Conservation (phyloP, 2,888 invertebrate species). For the Drosophila helvetica region DNA sequence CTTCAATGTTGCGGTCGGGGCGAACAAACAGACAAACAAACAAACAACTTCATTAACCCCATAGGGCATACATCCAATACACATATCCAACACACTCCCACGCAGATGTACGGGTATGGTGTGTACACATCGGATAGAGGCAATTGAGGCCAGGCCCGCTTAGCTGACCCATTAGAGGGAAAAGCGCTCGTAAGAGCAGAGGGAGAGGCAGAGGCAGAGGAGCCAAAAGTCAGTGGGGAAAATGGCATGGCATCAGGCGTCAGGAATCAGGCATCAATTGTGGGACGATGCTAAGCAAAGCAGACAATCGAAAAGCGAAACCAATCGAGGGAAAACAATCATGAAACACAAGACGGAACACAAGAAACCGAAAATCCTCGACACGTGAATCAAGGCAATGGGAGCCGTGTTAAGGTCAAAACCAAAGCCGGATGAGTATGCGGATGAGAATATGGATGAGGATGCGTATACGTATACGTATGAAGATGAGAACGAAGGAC, state of each 20-base stretch:
- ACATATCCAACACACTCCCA: conserved; percentile 28
- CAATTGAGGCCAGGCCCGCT: conserved; percentile 53
- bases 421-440: conserved; percentile 1
- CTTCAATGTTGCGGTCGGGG: conserved; percentile 38
- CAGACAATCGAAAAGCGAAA: conserved; percentile 62
- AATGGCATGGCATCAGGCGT: conserved; percentile 38
- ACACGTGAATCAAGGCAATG: conserved; percentile 45
- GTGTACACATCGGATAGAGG: conserved; percentile 28
- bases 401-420: conserved; percentile 47
- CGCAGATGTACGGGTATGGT: conserved; percentile 1
- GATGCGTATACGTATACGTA: not conserved
- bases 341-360: conserved; percentile 54
- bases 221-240: conserved; percentile 67
- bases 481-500: not conserved
- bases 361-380: conserved; percentile 41
- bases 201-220: conserved; percentile 17
- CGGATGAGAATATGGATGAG: conserved; percentile 6
- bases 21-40: conserved; percentile 65
- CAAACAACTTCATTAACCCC: conserved; percentile 77
- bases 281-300: conserved; percentile 63
- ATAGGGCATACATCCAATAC: conserved; percentile 56
- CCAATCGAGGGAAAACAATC: conserved; percentile 64
- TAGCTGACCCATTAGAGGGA: conserved; percentile 69
- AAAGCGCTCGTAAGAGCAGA: conserved; percentile 60
- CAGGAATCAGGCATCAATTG: conserved; percentile 58